These are phyloP conservation scores for Dascillus cervinus DNA, from an alignment of 2,888 invertebrate genomes.

Conservation along the genomic window DNA sequence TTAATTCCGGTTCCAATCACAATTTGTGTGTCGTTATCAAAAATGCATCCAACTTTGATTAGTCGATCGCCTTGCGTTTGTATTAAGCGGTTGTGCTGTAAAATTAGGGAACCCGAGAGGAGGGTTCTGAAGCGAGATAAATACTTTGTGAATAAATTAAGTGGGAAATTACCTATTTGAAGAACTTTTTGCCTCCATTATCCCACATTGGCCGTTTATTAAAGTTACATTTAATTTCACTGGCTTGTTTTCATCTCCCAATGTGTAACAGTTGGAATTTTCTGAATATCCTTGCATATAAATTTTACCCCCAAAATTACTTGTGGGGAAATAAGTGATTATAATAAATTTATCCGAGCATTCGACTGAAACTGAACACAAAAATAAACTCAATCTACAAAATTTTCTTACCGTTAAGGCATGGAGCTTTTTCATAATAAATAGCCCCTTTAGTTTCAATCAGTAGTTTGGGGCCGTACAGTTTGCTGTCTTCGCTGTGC, in stretches of 20 bases:
- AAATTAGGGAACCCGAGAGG: slow-evolving; percentile 66
- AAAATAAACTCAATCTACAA: slow-evolving; percentile 2
- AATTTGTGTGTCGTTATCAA: slow-evolving; percentile 46
- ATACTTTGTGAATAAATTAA: no score
- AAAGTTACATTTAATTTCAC: slow-evolving; percentile 56
- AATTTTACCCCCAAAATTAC: slow-evolving; percentile 61
- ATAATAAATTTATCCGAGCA: slow-evolving; percentile 66
- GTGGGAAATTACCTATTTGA: slow-evolving; percentile 43
- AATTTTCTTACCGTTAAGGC: slow-evolving; percentile 65
- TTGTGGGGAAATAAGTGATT: slow-evolving; percentile 57
- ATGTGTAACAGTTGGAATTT: slow-evolving; percentile 52
- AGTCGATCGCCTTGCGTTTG: slow-evolving; percentile 79
- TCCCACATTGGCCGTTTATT: slow-evolving; percentile 48
- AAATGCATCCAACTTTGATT: slow-evolving; percentile 72
- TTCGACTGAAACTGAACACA: slow-evolving; percentile 59
- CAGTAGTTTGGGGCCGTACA: slow-evolving; percentile 68
- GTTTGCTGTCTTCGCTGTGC: slow-evolving; percentile 74
- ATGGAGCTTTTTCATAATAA: slow-evolving; percentile 75
- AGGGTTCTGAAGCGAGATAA: slow-evolving; percentile 68
- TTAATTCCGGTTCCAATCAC: slow-evolving; percentile 51
- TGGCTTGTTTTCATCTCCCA: slow-evolving; percentile 45
- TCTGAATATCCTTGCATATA: slow-evolving; percentile 76
- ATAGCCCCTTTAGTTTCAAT: slow-evolving; percentile 50
- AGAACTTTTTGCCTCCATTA: slow-evolving; percentile 47
- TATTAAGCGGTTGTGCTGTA: slow-evolving; percentile 78